These are phyloP conservation scores for Pseudococcus viburni DNA, from an alignment of 2,888 invertebrate species.

Conservation along the genomic window DNA sequence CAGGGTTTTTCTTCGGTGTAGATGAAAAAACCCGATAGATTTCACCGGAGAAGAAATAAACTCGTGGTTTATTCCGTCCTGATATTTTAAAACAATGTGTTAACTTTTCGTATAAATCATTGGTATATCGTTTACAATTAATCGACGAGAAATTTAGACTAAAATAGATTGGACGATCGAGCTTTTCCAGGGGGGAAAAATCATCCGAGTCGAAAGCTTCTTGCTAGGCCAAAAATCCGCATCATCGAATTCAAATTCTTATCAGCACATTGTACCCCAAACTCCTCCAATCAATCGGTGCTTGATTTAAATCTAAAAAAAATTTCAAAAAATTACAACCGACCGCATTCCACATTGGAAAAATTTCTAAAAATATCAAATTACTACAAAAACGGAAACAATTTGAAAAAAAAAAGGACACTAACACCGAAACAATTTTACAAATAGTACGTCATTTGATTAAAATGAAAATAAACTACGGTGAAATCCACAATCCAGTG, in stretches of 20 bases:
- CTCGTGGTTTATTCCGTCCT: neutral
- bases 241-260: neutral
- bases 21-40: neutral
- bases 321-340: slow-evolving; percentile 12
- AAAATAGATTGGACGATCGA: neutral
- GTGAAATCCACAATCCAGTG: slow-evolving; percentile 14
- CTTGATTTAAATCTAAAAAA: slow-evolving; percentile 36
- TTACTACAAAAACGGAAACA: neutral
- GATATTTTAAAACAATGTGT: neutral
- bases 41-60: neutral
- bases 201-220: neutral
- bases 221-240: neutral
- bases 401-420: no score
- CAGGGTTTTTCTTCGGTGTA: neutral
- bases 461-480: neutral
- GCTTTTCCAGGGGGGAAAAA: no score
- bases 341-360: neutral
- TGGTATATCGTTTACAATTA: neutral
- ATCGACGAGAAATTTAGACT: neutral
- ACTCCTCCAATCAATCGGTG: neutral
- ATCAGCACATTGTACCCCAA: slow-evolving; percentile 34
- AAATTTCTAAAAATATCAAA: neutral
- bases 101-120: slow-evolving; percentile 25
- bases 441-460: no score
- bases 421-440: no score